Conservation (phyloP, 2,888 invertebrate species). For the Nebria brevicollis region DNA sequence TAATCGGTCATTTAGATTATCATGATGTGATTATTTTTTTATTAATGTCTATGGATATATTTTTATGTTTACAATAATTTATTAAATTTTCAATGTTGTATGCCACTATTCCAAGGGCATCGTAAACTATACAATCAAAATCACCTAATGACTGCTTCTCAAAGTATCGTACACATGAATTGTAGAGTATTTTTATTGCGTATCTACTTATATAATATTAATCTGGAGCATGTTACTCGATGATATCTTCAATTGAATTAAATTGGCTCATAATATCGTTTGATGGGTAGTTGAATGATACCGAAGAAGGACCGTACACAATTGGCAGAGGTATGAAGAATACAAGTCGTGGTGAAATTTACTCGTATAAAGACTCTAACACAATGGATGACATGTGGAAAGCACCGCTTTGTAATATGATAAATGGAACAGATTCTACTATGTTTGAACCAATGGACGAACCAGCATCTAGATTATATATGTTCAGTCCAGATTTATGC, state of each 20-base stretch:
- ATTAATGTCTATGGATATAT: background rate
- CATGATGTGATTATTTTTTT: background rate
- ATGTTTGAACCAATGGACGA: slow-evolving; percentile 66
- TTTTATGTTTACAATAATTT: background rate
- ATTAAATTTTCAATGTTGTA: background rate
- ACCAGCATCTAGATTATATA: slow-evolving; percentile 62
- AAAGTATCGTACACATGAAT: too few relatives aligned
- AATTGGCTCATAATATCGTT: background rate
- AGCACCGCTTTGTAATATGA: slow-evolving; percentile 64
- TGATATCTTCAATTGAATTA: background rate
- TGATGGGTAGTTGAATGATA: slow-evolving; percentile 65
- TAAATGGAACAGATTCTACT: slow-evolving; percentile 68
- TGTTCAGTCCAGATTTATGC: slow-evolving; percentile 69
- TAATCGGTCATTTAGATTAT: background rate
- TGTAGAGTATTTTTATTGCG: background rate
- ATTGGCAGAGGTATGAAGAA: slow-evolving; percentile 67
- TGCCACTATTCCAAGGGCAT: too few relatives aligned
- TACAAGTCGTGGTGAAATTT: slow-evolving; percentile 64
- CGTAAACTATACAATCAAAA: background rate
- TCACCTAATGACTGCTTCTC: background rate
- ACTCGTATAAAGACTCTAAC: slow-evolving; percentile 62
- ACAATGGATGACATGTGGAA: slow-evolving; percentile 60
- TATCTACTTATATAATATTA: background rate
- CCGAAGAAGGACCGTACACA: slow-evolving; percentile 67
- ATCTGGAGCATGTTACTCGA: background rate